These are phyloP conservation scores for Dicerorhinus sumatrensis DNA, from an alignment of 2,113 vertebrate genomes.

Conservation along the genomic window DNA sequence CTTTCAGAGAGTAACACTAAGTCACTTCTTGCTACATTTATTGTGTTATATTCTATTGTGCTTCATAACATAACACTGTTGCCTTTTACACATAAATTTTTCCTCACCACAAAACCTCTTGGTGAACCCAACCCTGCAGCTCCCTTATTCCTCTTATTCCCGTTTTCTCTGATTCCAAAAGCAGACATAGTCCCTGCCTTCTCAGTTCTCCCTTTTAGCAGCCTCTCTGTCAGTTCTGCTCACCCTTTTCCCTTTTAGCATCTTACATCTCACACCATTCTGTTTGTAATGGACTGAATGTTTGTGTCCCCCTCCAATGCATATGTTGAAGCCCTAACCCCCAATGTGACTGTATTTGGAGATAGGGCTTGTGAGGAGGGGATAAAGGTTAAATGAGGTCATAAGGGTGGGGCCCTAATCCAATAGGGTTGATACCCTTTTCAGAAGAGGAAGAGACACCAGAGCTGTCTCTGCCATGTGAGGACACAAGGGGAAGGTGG, in stretches of 20 bases:
- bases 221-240: neutral
- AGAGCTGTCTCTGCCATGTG: neutral
- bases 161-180: neutral
- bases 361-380: neutral
- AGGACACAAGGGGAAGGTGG: neutral
- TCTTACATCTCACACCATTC: accelerated
- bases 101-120: too few relatives aligned
- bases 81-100: neutral
- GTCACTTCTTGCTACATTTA: accelerated
- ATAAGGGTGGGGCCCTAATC: too few relatives aligned
- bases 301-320: neutral
- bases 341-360: neutral
- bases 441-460: neutral
- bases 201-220: neutral
- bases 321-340: neutral
- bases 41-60: neutral
- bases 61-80: neutral
- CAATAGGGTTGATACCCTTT: neutral
- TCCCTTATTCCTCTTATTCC: too few relatives aligned
- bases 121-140: accelerated
- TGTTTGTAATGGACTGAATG: neutral
- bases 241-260: neutral
- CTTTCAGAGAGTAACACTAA: neutral
- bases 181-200: neutral
- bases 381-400: neutral